Base-by-base conservation (phyloP, 2,888 invertebrate genomes). In the Siphlonurus alternatus region DNA sequence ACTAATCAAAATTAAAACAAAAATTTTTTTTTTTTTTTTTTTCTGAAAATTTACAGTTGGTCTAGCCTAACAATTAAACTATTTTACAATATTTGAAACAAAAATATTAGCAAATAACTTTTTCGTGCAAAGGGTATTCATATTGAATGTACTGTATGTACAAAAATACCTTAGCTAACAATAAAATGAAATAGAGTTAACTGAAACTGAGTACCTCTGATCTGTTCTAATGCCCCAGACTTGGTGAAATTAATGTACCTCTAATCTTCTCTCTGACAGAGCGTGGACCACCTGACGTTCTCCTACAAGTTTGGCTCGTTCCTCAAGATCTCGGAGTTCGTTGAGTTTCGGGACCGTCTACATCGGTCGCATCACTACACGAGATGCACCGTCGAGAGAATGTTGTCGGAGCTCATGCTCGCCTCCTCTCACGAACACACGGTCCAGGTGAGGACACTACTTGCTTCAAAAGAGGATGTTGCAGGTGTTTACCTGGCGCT, bases 291-390 rank as follows among this genome's bases (percentile, higher is more conserved):
- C 74, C 81, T 96, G 63, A 90, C 93, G 24, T 86, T 90, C 72
- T 90, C 92, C 7, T 96, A 95, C 78, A 94, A 95, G 73, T 95
- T 87, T 76, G 95, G 96, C 15, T 93, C 95, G 59, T 95, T 95
- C 78, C 85, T 87, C 69, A 94, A 95, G 81, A 83, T 96, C 69
- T 85, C 88, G 69, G 95, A 96, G 75, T 89, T 97, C 74, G 85
- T 90, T 71, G 85, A 87, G 72, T 90, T 95, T 74, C 83, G 88
- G 70, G 85, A 87, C 70, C 82, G 89, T 61, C 77, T 96, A 66
- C 86, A 87, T 70, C 86, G 87, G 70, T 95, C 95, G 68, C 78
- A 89, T 65, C 89, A 94, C 76, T 87, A 85, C 73, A 84, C 81
- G 66, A 80, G 78, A 68, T 81, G 80, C 66, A 83, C 80, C 63